These are phyloP conservation scores for Chiloscyllium plagiosum DNA, from an alignment of 2,113 vertebrate genomes.

Conservation along the genomic window DNA sequence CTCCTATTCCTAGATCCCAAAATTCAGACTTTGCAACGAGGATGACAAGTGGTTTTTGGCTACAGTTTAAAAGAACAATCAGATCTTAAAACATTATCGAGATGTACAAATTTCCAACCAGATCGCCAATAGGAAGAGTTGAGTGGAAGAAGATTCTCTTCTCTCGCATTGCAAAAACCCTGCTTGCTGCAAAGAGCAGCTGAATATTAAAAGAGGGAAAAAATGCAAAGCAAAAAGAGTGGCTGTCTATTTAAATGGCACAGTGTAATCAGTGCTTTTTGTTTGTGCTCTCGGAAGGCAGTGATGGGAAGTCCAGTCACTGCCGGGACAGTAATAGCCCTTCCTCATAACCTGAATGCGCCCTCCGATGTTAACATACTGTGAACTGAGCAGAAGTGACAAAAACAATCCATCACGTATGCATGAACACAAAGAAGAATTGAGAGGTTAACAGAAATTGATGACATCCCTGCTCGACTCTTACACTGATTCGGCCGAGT, in stretches of 20 bases:
- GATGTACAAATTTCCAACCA: background rate
- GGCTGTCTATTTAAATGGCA: conserved; percentile 29
- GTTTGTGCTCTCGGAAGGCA: conserved; percentile 28
- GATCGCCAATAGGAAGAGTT: conserved; percentile 38
- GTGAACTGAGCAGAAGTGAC: conserved; percentile 96
- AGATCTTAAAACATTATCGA: background rate
- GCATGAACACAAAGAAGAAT: conserved; percentile 85
- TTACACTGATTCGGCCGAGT: conserved; percentile 92
- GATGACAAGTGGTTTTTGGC: background rate
- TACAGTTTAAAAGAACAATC: background rate
- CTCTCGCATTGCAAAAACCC: background rate
- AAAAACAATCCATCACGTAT: conserved; percentile 96
- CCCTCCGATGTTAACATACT: conserved; percentile 99
- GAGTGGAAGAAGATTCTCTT: conserved; percentile 39
- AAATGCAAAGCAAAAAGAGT: background rate
- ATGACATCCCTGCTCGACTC: conserved; percentile 95
- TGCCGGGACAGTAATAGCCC: conserved; percentile 69
- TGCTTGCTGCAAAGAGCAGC: background rate
- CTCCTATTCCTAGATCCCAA: too few relatives aligned
- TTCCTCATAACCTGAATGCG: conserved; percentile 86
- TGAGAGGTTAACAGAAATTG: conserved; percentile 99
- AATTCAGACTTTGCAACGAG: background rate
- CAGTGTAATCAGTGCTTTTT: conserved; percentile 32
- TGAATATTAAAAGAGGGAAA: background rate
- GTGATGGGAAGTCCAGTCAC: conserved; percentile 62